Evolutionary conservation across 2,888 invertebrate genomes (phyloP).

Genomic region (Horisme vitalbata): DNA sequence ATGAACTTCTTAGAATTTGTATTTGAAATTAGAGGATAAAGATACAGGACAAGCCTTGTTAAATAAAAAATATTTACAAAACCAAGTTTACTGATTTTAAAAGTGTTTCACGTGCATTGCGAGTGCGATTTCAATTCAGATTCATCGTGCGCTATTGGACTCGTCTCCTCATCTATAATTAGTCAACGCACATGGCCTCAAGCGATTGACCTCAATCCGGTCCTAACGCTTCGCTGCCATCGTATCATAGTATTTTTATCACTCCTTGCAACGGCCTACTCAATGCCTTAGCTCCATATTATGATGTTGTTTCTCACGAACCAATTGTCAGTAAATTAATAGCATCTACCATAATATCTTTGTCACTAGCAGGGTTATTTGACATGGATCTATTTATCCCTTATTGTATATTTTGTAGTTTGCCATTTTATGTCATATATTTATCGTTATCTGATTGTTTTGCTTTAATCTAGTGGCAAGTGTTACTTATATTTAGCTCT

Average conservation of each 20-base stretch:
- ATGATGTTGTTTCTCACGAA: conserved; percentile 30
- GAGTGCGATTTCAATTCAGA: conserved; percentile 59
- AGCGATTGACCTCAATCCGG: conserved; percentile 79
- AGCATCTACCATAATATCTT: conserved; percentile 9
- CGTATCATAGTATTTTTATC: conserved; percentile 73
- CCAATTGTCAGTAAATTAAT: conserved; percentile 31
- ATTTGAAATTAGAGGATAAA: no score
- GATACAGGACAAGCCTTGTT: no score
- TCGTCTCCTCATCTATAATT: conserved; percentile 74
- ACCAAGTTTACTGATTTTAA: no score
- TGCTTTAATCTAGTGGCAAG: conserved; percentile 23
- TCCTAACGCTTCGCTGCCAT: conserved; percentile 66
- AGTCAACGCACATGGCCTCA: conserved; percentile 77
- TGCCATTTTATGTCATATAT: conserved; percentile 23
- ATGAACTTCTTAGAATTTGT: not conserved
- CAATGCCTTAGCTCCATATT: conserved; percentile 41
- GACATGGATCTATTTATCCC: conserved; percentile 19
- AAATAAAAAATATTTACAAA: no score
- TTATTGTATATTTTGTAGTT: conserved; percentile 22
- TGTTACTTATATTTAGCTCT: conserved; percentile 8
- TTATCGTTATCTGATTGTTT: conserved; percentile 27
- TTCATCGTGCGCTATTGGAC: conserved; percentile 64
- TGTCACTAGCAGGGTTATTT: conserved; percentile 14
- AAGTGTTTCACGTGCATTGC: conserved; percentile 40
- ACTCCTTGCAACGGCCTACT: conserved; percentile 52